Percentiles rank a stretch among this genome's conserved stretches.
These are phyloP conservation scores for Tromatobia lineatoria DNA, from an alignment of 2,888 invertebrate genomes.

Conservation along the genomic window DNA sequence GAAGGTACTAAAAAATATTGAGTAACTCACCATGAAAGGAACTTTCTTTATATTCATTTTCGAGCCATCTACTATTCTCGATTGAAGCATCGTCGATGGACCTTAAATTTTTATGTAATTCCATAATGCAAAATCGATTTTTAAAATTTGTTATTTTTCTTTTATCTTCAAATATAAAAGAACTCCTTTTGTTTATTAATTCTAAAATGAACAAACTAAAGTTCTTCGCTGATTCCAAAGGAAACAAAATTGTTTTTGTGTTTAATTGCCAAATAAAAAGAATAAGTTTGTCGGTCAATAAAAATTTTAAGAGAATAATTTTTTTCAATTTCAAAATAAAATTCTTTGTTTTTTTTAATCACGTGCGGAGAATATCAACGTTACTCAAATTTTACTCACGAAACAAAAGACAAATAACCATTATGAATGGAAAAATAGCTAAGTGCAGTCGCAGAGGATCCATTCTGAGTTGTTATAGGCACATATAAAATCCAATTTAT, in stretches of 20 bases:
- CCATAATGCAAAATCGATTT: not conserved
- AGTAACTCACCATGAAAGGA: constrained; percentile 85
- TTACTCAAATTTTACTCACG: constrained; percentile 52
- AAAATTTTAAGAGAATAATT: not conserved
- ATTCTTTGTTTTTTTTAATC: too few species aligned
- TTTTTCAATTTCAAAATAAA: too few species aligned
- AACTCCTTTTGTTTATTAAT: too few species aligned
- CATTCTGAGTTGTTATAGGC: not conserved
- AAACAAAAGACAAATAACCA: constrained; percentile 35
- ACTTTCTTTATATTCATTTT: constrained; percentile 85
- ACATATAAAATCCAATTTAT: not conserved
- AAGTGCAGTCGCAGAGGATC: not conserved
- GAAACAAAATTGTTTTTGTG: too few species aligned
- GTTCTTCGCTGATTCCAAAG: too few species aligned
- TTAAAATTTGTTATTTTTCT: too few species aligned
- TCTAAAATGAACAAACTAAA: too few species aligned
- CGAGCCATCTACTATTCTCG: constrained; percentile 86
- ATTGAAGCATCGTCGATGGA: constrained; percentile 51
- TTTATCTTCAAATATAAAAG: too few species aligned
- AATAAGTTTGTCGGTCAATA: too few species aligned
- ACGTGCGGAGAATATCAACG: not conserved
- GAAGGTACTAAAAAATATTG: too few species aligned
- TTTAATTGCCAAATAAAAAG: constrained; percentile 21
- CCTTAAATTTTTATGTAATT: constrained; percentile 30
- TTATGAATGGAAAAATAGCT: constrained; percentile 7